Conservation (phyloP, 2,797 vertebrate genomes). For the Staurois parvus region DNA sequence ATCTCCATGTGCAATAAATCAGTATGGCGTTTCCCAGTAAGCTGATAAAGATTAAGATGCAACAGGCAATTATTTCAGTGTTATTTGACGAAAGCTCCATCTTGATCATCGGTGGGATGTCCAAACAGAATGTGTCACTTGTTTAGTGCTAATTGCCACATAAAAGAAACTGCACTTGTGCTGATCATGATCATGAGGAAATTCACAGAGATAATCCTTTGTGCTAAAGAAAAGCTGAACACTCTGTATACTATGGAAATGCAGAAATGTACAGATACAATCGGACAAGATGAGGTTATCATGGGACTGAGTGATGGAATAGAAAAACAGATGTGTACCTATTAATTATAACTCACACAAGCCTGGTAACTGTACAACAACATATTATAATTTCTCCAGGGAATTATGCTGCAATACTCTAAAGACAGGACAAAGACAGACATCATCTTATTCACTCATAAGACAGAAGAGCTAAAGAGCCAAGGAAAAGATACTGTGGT, state of each 20-base stretch:
- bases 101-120: constrained; percentile 36
- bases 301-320: constrained; percentile 48
- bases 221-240: constrained; percentile 29
- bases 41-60: constrained; percentile 65
- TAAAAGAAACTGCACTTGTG: background rate
- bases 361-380: constrained; percentile 45
- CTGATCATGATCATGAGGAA: constrained; percentile 21
- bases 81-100: constrained; percentile 62
- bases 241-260: constrained; percentile 17
- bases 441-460: background rate
- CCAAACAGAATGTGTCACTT: constrained; percentile 38
- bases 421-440: background rate
- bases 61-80: constrained; percentile 54
- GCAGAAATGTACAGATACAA: constrained; percentile 10
- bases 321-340: constrained; percentile 56
- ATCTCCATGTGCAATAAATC: constrained; percentile 68
- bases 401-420: constrained; percentile 44
- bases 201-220: constrained; percentile 43
- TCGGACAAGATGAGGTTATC: constrained; percentile 15
- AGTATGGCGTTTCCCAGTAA: constrained; percentile 66
- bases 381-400: constrained; percentile 41
- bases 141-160: background rate
- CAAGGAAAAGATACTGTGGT: background rate
- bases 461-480: background rate
- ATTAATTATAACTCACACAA: constrained; percentile 56